Evolutionary conservation across 2,888 invertebrate genomes (phyloP), one percentile per base, ranked within the genome.

Genomic region (Oxytorus armatus): DNA sequence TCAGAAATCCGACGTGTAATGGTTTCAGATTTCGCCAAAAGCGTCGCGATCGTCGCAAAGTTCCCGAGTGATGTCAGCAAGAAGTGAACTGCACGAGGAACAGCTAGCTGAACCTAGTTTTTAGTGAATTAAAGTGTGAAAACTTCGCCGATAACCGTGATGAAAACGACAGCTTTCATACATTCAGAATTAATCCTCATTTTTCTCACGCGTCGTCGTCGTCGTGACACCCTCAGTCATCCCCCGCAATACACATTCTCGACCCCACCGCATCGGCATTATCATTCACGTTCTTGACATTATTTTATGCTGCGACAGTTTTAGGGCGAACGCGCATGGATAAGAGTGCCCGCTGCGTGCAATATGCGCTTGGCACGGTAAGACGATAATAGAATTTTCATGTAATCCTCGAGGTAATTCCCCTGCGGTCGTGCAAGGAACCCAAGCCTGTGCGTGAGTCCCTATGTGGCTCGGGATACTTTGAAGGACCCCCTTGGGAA

Each of bases 381-480:
- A 89, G 88, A 85, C 84, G 87, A 85, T 89, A 90, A 90, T 89
- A 88, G 89, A 90, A 90, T 89, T 89, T 89, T 88, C 86, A 81
- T 86, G 89, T 88, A 89, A 90, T 89, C 88, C 88, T 86, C 83
- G 84, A 85, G 85, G 89, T 91, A 90, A 91, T 90, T 91, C 90
- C 90, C 91, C 85, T 86, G 91, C 85, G 91, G 90, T 89, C 83
- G 84, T 81, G 78, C 70, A 57, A 86, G 85, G 86, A 88, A 83
- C 84, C 85, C 84, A 84, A 83, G 85, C 74, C 77, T 73, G 39
- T n/a, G n/a, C n/a, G n/a, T n/a, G n/a, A n/a, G n/a, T n/a, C n/a
- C n/a, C n/a, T n/a, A n/a, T n/a, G n/a, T 61, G 55, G 74, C 76
- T 77, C 68, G 74, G 77, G 72, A 69, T 66, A 68, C 49, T 61